phyloP scores from a whole-genome alignment of 2,888 invertebrate genomes.

The Philereme transversata region DNA sequence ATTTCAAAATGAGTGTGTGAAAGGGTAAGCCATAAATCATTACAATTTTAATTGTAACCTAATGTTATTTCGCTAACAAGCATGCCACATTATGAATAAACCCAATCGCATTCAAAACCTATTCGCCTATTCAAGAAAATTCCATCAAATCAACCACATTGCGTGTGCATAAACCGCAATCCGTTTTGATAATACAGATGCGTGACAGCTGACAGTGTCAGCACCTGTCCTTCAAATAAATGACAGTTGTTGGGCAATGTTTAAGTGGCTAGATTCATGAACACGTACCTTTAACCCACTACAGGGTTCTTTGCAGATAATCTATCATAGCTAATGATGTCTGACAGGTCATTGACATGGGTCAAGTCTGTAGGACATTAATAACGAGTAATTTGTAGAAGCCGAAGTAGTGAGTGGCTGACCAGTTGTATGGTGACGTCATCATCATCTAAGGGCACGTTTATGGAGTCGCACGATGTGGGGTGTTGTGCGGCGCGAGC shows the following conservation, averaged over 20 bases:
- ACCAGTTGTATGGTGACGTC: too few relatives aligned
- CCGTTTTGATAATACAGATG: conserved; percentile 1
- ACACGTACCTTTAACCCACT: conserved; percentile 11
- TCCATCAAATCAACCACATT: conserved; percentile 5
- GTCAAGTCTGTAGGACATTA: conserved; percentile 5
- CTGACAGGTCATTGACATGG: conserved; percentile 1
- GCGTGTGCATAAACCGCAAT: conserved; percentile 4
- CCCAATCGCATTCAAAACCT: neutral
- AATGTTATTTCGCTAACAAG: conserved; percentile 4
- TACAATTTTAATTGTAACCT: neutral
- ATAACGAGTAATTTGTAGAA: neutral
- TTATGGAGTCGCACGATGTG: too few relatives aligned
- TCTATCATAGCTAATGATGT: conserved; percentile 16
- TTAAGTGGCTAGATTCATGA: conserved; percentile 16
- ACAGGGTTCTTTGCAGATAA: conserved; percentile 4
- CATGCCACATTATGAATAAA: neutral
- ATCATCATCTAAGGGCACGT: too few relatives aligned
- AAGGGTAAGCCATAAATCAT: neutral
- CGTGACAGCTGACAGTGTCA: conserved; percentile 30
- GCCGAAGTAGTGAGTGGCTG: neutral
- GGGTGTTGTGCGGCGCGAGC: too few relatives aligned
- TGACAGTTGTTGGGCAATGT: conserved; percentile 18
- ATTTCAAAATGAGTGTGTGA: too few relatives aligned
- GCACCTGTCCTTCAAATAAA: conserved; percentile 28
- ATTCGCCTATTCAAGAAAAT: neutral